These are phyloP conservation scores for Desmodus rotundus DNA, from an alignment of 2,113 vertebrate species.

Conservation along the genomic window DNA sequence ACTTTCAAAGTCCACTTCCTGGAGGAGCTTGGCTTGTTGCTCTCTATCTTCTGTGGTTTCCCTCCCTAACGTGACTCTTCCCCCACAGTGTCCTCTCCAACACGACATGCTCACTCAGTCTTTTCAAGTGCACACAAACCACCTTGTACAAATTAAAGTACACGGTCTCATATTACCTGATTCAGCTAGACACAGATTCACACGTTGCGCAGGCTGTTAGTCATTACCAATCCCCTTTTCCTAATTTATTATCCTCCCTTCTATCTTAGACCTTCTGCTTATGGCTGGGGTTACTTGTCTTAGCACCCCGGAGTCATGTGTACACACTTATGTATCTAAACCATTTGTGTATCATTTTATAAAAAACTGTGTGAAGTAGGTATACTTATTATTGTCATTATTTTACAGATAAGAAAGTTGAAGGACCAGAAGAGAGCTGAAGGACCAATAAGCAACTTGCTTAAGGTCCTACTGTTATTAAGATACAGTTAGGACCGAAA, in stretches of 20 bases:
- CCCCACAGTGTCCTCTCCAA: background rate
- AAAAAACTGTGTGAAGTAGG: background rate
- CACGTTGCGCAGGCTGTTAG: background rate
- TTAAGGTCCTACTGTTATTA: background rate
- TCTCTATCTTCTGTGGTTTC: background rate
- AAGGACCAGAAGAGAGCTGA: too few relatives aligned
- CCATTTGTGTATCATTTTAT: conserved; percentile 8
- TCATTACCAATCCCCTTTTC: background rate
- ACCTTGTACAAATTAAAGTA: background rate
- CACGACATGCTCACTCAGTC: background rate
- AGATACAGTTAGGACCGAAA: background rate
- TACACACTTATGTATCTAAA: background rate
- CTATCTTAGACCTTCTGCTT: background rate
- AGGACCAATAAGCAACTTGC: conserved; percentile 9
- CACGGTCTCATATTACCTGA: background rate
- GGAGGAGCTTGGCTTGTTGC: background rate
- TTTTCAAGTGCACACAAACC: background rate
- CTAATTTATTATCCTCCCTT: conserved; percentile 5
- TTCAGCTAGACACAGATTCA: background rate
- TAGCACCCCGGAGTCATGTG: background rate
- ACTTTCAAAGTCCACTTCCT: background rate
- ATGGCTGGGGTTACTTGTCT: background rate
- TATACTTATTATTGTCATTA: background rate
- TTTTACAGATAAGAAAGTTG: background rate
- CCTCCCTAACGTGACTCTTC: background rate